These are phyloP conservation scores for Chondrilla cf. caribensis DNA, from an alignment of 37 sponge, comb jelly and placozoan species.

Conservation along the genomic window DNA sequence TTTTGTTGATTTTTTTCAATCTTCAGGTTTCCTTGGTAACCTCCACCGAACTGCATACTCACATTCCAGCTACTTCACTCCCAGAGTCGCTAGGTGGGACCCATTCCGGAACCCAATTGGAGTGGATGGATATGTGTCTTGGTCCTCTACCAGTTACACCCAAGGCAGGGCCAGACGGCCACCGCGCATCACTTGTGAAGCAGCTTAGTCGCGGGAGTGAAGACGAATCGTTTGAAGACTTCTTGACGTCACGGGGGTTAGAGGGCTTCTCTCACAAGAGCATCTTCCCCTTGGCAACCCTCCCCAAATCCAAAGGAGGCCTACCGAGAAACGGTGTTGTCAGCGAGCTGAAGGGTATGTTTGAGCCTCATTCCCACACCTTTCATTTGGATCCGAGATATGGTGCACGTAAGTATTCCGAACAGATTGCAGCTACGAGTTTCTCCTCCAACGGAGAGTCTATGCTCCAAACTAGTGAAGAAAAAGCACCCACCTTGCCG, in stretches of 20 bases:
- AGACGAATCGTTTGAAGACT: neutral
- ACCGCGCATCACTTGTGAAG: neutral
- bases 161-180: neutral
- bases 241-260: neutral
- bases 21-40: constrained; percentile 1
- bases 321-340: neutral
- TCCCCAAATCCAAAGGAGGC: neutral
- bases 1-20: neutral
- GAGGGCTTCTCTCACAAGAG: neutral
- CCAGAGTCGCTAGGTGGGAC: constrained; percentile 23
- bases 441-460: neutral
- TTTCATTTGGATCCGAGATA: neutral
- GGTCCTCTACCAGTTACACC: neutral
- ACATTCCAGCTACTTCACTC: neutral
- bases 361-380: neutral
- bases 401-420: neutral
- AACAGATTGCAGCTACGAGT: neutral
- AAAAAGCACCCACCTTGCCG: constrained; percentile 10
- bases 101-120: neutral
- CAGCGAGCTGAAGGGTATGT: neutral
- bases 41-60: neutral
- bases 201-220: neutral
- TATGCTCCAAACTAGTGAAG: neutral
- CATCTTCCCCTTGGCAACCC: neutral
- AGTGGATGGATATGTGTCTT: constrained; percentile 35